Conservation (phyloP, 2,888 invertebrate species). For the Protula sp. region DNA sequence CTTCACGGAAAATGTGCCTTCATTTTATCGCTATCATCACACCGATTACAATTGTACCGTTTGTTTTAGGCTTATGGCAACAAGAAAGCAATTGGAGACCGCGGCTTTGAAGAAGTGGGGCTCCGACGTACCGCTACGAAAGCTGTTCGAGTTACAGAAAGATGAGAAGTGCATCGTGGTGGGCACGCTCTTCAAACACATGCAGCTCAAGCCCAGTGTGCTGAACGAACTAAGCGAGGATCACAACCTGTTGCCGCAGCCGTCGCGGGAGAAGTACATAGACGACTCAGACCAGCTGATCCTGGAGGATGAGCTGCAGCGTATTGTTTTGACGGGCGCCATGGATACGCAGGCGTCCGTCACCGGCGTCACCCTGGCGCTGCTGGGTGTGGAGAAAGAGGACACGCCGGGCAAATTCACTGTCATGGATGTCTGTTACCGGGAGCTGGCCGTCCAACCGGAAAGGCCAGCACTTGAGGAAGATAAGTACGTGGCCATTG, state of each 20-base stretch:
- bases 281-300: constrained; percentile 75
- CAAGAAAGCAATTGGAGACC: too few species aligned
- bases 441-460: constrained; percentile 57
- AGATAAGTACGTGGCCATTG: constrained; percentile 51
- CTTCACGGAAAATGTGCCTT: too few species aligned
- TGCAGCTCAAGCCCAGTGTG: constrained; percentile 85
- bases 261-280: constrained; percentile 65
- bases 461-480: constrained; percentile 30
- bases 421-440: constrained; percentile 75
- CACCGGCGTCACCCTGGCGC: constrained; percentile 80
- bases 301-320: constrained; percentile 85
- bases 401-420: constrained; percentile 66
- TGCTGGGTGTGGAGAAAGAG: constrained; percentile 58
- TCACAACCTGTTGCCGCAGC: constrained; percentile 73
- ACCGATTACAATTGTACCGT: too few species aligned
- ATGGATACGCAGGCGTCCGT: constrained; percentile 63
- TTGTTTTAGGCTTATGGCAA: too few species aligned
- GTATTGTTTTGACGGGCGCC: constrained; percentile 70
- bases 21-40: too few species aligned
- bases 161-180: constrained; percentile 72
- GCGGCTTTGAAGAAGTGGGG: too few species aligned
- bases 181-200: constrained; percentile 90
- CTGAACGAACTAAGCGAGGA: constrained; percentile 85
- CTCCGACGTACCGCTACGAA: constrained; percentile 55
- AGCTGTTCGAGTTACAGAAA: constrained; percentile 68